Evolutionary conservation across 2,888 invertebrate species (phyloP).

Genomic region (Synanthedon tipuliformis): DNA sequence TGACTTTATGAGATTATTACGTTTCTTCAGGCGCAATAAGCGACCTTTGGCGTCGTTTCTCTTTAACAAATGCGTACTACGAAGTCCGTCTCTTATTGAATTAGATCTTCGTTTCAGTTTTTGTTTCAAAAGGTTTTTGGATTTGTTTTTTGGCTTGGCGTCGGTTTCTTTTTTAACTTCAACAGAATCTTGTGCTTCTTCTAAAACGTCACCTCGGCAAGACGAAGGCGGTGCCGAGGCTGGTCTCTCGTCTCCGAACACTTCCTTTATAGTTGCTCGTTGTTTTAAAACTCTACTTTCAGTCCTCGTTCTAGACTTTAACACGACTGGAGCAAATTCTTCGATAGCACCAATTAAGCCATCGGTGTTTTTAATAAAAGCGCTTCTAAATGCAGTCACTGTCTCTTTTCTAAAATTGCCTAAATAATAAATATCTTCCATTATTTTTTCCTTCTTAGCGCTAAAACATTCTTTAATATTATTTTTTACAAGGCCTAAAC

Average conservation of each 20-base stretch:
- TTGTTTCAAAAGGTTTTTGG: conserved; percentile 53
- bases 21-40: conserved; percentile 54
- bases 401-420: conserved; percentile 78
- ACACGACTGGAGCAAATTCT: conserved; percentile 76
- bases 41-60: conserved; percentile 57
- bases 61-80: conserved; percentile 59
- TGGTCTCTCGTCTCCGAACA: conserved; percentile 83
- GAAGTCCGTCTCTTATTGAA: conserved; percentile 58
- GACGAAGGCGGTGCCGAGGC: conserved; percentile 84
- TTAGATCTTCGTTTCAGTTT: conserved; percentile 48
- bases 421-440: conserved; percentile 71
- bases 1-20: conserved; percentile 58
- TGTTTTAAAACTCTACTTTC: conserved; percentile 79
- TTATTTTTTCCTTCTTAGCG: conserved; percentile 58
- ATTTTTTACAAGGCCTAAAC: conserved; percentile 59
- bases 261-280: conserved; percentile 83
- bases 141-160: conserved; percentile 45
- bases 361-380: conserved; percentile 73
- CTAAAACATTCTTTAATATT: conserved; percentile 48
- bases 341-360: conserved; percentile 70
- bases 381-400: conserved; percentile 74
- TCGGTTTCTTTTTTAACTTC: conserved; percentile 43
- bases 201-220: conserved; percentile 57
- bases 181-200: conserved; percentile 30
- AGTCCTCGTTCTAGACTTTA: conserved; percentile 80